A percentile compares a stretch with the other conserved stretches of the same genome.
Conservation (phyloP, 2,888 invertebrate genomes). For the Cephus sareptanus region DNA sequence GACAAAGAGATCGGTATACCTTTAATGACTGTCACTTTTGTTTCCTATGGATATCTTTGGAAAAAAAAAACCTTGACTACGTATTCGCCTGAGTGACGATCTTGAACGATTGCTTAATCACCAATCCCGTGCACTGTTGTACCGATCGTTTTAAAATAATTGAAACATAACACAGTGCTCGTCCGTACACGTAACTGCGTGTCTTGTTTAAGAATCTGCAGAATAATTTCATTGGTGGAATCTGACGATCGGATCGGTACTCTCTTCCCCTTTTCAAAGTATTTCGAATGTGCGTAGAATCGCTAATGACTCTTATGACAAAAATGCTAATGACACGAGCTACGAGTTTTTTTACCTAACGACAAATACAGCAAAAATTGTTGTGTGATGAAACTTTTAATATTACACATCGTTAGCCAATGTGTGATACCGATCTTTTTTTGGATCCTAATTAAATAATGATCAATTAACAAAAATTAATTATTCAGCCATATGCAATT, state of each 20-base stretch:
- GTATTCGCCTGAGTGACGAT: background rate
- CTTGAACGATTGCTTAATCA: background rate
- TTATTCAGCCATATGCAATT: background rate
- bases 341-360: background rate
- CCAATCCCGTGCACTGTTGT: background rate
- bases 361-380: background rate
- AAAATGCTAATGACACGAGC: background rate
- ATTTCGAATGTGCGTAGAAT: background rate
- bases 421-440: background rate
- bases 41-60: background rate
- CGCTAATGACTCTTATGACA: background rate
- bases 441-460: background rate
- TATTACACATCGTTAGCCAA: too few relatives aligned
- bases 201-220: background rate
- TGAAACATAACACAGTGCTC: background rate
- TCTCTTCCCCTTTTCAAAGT: background rate
- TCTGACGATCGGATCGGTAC: background rate
- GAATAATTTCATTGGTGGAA: background rate
- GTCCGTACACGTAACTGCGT: background rate
- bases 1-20: background rate
- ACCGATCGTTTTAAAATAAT: background rate
- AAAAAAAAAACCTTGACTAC: background rate
- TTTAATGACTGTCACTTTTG: background rate
- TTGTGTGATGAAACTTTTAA: background rate
- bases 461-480: background rate